Percentiles rank a stretch among this genome's conserved stretches.
Conservation (phyloP, 1,140 invertebrate species). For the Saccostrea glomerata region DNA sequence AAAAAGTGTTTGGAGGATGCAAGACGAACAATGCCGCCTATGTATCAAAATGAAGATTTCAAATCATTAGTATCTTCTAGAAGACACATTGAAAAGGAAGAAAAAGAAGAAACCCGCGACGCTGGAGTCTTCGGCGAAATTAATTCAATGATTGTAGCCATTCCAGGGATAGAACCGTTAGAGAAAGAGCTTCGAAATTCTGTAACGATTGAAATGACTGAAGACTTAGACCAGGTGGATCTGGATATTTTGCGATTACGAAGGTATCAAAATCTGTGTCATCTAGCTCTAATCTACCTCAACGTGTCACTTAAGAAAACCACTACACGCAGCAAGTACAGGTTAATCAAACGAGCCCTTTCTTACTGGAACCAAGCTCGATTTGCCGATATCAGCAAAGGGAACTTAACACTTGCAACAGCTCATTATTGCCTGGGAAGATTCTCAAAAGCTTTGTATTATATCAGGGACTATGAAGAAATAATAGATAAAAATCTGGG, state of each 20-base stretch:
- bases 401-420: not conserved
- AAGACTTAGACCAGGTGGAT: not conserved
- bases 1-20: not conserved
- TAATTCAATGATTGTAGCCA: not conserved
- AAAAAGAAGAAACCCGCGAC: not conserved
- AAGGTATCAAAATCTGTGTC: not conserved
- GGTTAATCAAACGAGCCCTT: not conserved
- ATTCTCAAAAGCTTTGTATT: not conserved
- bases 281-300: not conserved
- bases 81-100: not conserved
- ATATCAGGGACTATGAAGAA: not conserved
- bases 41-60: not conserved
- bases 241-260: conserved; percentile 1
- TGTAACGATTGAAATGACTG: not conserved
- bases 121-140: not conserved
- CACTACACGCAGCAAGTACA: not conserved
- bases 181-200: not conserved
- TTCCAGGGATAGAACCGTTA: not conserved
- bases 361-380: not conserved
- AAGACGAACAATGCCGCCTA: not conserved
- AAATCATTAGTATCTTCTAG: not conserved
- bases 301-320: not conserved
- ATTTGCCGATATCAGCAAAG: conserved; percentile 1
- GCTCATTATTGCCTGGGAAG: not conserved
- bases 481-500: not conserved